phyloP scores from a whole-genome alignment of 1,140 invertebrate species.

The Bombus superbus region DNA sequence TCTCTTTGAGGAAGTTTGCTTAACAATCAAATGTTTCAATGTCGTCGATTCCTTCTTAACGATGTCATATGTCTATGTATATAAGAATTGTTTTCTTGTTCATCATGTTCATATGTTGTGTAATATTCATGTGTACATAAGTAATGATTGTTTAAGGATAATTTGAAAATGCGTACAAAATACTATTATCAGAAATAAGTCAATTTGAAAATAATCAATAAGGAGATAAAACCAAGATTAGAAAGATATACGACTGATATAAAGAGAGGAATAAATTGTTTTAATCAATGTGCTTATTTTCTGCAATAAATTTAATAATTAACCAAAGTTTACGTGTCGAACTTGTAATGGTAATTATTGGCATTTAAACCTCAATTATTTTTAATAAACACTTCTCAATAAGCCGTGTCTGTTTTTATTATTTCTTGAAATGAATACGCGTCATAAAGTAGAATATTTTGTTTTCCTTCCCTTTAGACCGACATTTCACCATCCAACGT shows the following conservation, averaged over 20 bases:
- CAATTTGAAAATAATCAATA: neutral
- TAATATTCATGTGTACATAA: neutral
- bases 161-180: neutral
- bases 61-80: no score
- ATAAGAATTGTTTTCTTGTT: no score
- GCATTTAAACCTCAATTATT: no score
- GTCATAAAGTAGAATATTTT: neutral
- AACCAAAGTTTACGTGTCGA: neutral
- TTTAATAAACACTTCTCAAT: no score
- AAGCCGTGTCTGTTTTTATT: neutral
- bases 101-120: no score
- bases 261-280: neutral
- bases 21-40: constrained; percentile 45
- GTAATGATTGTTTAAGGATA: neutral
- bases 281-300: neutral
- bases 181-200: neutral
- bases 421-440: neutral
- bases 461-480: neutral
- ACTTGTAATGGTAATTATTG: neutral
- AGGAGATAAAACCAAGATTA: neutral
- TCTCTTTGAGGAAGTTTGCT: constrained; percentile 42
- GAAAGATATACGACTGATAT: neutral
- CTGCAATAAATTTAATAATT: neutral
- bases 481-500: neutral
- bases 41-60: constrained; percentile 28